Base-by-base conservation (phyloP, 92 coral and sea anemone species). In the Micromussa lordhowensis region DNA sequence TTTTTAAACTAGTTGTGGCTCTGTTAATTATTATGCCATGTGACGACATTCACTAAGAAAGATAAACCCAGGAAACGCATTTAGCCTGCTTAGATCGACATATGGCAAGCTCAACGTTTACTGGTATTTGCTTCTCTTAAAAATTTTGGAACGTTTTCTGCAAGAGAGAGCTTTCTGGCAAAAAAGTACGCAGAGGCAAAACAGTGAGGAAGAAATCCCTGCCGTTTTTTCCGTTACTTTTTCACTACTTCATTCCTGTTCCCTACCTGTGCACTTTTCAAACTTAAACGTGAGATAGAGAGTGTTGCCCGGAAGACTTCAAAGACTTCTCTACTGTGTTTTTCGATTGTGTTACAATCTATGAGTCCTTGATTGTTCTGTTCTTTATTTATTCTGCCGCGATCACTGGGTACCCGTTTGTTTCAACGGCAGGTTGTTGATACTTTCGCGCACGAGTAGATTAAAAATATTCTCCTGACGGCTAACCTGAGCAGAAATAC, bases 361-460 rank as follows among this genome's bases (percentile, higher is more conserved):
- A 6, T 5, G 49, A 32, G 24, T 72, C 48, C 34, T n/a, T 72
- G 48, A 32, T 72, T 16, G 38, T 71, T 35, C 31, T 64, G 48
- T 22, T 71, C 34, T 71, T 32, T 71, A 32, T 31, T 72, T 9
- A 72, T 31, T 31, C n/a, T 72, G 49, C 21, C 77, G 18, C 24
- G 49, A 70, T 36, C 73, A 19, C 80, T 84, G 80, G 80, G 80
- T 74, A 84, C 87, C 87, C 57, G 87, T 51, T 73, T 78, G 72
- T 73, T 55, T 2, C 32, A 73, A 74, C 57, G 80, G 71, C 87
- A 84, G 87, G 87, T 84, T 84, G 87, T 84, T 74, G 87, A 84
- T 84, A 55, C 19, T 72, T 74, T 84, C 55, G 36, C 68, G 34
- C 71, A 51, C 57, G 80, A 84, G 57, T 73, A 57, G 80, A 24